Base-by-base conservation (phyloP, 2,888 invertebrate genomes). In the Mesorhabditis belari region DNA sequence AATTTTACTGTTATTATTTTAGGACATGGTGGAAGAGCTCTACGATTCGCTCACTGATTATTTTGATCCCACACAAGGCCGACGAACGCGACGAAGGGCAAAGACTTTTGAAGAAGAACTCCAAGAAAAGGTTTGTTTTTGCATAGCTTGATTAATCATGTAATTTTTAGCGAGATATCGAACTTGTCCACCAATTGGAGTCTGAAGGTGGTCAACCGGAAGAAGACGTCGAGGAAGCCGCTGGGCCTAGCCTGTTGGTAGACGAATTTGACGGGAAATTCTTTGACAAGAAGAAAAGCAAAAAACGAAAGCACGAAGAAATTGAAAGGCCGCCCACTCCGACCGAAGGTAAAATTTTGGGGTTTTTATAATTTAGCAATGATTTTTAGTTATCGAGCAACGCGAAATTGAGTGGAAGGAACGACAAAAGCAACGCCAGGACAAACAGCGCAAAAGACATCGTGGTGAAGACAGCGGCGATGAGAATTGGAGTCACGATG, bases 11-110 rank as follows among this genome's bases (percentile, higher is more conserved):
- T 26, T 5, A 19, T 3, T 24, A 3, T 54, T 17, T 9, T 27
- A 56, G n/a, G 27, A 51, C 17, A 26, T 49, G 72, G 71, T 77
- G n/a, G 76, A 75, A 21, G 70, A 70, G 35, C 62, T 79, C 17
- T 77, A 67, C 62, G 79, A 80, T 54, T 77, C 76, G 19, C 62
- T 80, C n/a, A 80, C 79, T 21, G 76, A 71, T 51, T 78, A 78
- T 55, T 80, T 77, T 54, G 74, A 71, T 21, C 76, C 77, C 6
- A 59, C 69, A 2, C 66, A 66, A 9, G 65, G 74, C 12, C 57
- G 73, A 25, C 57, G 75, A 55, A 59, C 68, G 21, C 62, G 65
- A 23, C 62, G 75, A 52, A 59, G 69, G 6, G 55, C 61, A 4
- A 58, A 66, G 55, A 66, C 66, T 9, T 44, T 54, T 21, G 65